Evolutionary conservation across 2,113 vertebrate species (phyloP).

Genomic region (Cacatua alba): DNA sequence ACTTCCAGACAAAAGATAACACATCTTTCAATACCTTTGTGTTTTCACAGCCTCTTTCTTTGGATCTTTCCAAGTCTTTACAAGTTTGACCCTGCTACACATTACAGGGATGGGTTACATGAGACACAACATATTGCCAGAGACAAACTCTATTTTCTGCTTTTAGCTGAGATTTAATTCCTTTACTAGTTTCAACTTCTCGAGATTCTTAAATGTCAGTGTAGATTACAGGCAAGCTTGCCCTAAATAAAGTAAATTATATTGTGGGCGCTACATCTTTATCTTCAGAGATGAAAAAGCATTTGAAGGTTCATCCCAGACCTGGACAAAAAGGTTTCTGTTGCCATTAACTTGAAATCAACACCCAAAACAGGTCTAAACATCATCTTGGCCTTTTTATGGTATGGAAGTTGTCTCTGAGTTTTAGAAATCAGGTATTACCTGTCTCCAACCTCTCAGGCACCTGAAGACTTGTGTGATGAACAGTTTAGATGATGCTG

Average conservation of each 20-base stretch:
- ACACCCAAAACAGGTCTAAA: neutral
- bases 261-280: neutral
- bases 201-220: neutral
- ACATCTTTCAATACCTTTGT: neutral
- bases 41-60: neutral
- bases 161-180: neutral
- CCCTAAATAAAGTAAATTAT: neutral
- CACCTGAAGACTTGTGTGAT: neutral
- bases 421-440: neutral
- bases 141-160: neutral
- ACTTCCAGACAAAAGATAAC: neutral
- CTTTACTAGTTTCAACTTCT: neutral
- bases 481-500: neutral
- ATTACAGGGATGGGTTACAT: neutral
- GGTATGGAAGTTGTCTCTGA: neutral
- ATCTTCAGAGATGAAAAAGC: neutral
- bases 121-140: neutral
- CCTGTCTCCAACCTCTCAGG: neutral
- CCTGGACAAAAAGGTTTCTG: neutral
- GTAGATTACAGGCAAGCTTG: neutral
- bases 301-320: neutral
- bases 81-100: neutral
- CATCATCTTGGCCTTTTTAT: neutral
- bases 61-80: neutral
- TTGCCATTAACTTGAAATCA: neutral